These are phyloP conservation scores for Caenorhabditis sp. DNA, from an alignment of 2,888 invertebrate species.

Conservation along the genomic window DNA sequence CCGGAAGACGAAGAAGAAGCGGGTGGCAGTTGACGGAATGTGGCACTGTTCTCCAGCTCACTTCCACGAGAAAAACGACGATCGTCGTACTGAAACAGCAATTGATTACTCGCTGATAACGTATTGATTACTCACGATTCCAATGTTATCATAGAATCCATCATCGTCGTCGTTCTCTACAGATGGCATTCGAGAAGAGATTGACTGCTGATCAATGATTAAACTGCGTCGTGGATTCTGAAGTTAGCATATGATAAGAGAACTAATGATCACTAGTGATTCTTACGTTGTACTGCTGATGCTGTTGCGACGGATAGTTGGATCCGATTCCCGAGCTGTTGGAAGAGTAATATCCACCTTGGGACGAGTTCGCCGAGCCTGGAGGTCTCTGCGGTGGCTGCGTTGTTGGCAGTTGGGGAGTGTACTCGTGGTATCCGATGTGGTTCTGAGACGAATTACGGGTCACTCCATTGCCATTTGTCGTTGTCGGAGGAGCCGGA, in stretches of 20 bases:
- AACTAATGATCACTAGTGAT: too few relatives aligned
- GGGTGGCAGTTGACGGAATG: conserved; percentile 75
- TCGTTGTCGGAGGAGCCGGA: neutral
- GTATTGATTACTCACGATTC: conserved; percentile 66
- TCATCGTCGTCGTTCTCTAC: conserved; percentile 80
- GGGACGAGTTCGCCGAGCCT: conserved; percentile 76
- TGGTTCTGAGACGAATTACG: conserved; percentile 55
- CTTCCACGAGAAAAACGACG: conserved; percentile 74
- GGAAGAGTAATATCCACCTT: conserved; percentile 78
- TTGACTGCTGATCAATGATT: conserved; percentile 70
- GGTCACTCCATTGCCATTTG: conserved; percentile 32
- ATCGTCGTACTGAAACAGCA: conserved; percentile 73
- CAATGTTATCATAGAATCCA: conserved; percentile 81
- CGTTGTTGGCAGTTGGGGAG: conserved; percentile 66
- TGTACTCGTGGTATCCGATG: conserved; percentile 61
- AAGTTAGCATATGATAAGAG: too few relatives aligned
- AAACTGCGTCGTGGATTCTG: conserved; percentile 67
- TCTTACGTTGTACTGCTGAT: conserved; percentile 49
- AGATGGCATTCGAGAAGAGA: conserved; percentile 76
- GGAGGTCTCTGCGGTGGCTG: conserved; percentile 69
- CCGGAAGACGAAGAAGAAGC: conserved; percentile 53
- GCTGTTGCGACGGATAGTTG: conserved; percentile 53
- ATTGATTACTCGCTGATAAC: too few relatives aligned
- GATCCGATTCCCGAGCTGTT: conserved; percentile 72
- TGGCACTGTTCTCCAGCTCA: conserved; percentile 75